Base-by-base conservation (phyloP, 2,113 vertebrate genomes). In the Apistogramma diplotaenia region DNA sequence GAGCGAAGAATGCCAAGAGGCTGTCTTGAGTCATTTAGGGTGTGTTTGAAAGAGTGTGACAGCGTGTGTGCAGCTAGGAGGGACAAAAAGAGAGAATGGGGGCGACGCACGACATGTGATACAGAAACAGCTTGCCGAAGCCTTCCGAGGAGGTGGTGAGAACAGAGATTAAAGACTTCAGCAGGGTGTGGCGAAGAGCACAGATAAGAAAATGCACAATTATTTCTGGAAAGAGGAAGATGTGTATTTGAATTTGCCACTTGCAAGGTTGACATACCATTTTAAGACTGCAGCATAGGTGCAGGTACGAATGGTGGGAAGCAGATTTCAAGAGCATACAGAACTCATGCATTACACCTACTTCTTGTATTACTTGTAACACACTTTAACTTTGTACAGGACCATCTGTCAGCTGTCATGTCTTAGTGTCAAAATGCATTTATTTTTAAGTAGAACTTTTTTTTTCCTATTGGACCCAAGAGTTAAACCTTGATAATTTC, bases 181-280 rank as follows among this genome's bases (percentile, higher is more conserved):
- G 31, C 1, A 23, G 75, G 81, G 84, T 71, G 59, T 76, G 71
- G 61, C 74, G 12, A 23, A 84, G 49, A 72, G 71, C 35, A 31
- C 9, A 81, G 19, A 77, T 37, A 53, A 40, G 29, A 19, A 83
- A n/a, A 79, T 18, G 1, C n/a, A 59, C 19, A 46, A 2, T 9
- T 85, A 62, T 84, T 75, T 53, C 55, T 53, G 27, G 70, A 88
- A 91, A 85, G 85, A 80, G 78, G 76, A 87, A 91, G 57, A 40
- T 0, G 37, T 0, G 23, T 1, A 59, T 81, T 33, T 74, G 35
- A 76, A 83, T 60, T 19, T 78, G 10, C 53, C 19, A 9, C 25
- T 13, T 19, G 4, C 5, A 2, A 49, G 62, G 15, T 25, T 62
- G 29, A 57, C 53, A 43, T 12, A 1, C 25, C 5, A 59, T 6